Percentiles rank a stretch among this genome's conserved stretches.
phyloP scores from a whole-genome alignment of 1,140 invertebrate genomes.

The Lordiphosa mommai region DNA sequence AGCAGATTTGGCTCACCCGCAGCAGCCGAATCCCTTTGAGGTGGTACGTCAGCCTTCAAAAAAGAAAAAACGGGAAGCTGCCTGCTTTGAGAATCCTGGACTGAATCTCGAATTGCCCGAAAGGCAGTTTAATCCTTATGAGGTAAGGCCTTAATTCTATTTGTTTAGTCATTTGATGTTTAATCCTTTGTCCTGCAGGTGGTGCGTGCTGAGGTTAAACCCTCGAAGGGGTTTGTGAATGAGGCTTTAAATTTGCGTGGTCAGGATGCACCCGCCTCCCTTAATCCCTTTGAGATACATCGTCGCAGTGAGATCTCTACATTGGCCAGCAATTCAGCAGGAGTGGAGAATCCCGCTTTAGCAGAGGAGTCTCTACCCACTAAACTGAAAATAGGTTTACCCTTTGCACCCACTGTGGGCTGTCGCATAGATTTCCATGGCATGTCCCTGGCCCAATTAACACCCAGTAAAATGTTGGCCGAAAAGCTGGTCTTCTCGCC shows the following conservation, averaged over 20 bases:
- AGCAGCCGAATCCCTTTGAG: conserved; percentile 65
- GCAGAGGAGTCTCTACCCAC: conserved; percentile 34
- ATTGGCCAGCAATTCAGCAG: conserved; percentile 29
- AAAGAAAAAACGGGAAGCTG: conserved; percentile 70
- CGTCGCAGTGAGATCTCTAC: conserved; percentile 42
- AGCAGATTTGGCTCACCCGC: conserved; percentile 38
- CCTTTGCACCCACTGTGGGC: conserved; percentile 68
- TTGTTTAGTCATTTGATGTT: no score
- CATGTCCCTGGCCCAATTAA: conserved; percentile 58
- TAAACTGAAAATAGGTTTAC: conserved; percentile 59
- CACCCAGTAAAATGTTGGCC: conserved; percentile 68
- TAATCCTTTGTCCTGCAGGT: conserved; percentile 34
- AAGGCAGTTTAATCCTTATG: conserved; percentile 76
- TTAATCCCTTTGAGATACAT: conserved; percentile 75
- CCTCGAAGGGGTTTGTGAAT: conserved; percentile 68
- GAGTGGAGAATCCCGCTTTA: conserved; percentile 57
- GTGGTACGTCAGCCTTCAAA: conserved; percentile 72
- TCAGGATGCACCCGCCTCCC: conserved; percentile 48
- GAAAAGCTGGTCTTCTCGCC: conserved; percentile 74
- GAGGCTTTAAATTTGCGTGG: conserved; percentile 64
- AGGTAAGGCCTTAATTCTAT: conserved; percentile 29
- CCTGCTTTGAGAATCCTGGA: conserved; percentile 76
- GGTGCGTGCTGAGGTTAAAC: conserved; percentile 34
- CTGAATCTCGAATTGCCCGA: conserved; percentile 75
- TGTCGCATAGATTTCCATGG: conserved; percentile 76